Percentiles rank a stretch among this genome's conserved stretches.
Evolutionary conservation across 2,797 vertebrate species (phyloP).

Genomic region (Ambastaia sidthimunki): DNA sequence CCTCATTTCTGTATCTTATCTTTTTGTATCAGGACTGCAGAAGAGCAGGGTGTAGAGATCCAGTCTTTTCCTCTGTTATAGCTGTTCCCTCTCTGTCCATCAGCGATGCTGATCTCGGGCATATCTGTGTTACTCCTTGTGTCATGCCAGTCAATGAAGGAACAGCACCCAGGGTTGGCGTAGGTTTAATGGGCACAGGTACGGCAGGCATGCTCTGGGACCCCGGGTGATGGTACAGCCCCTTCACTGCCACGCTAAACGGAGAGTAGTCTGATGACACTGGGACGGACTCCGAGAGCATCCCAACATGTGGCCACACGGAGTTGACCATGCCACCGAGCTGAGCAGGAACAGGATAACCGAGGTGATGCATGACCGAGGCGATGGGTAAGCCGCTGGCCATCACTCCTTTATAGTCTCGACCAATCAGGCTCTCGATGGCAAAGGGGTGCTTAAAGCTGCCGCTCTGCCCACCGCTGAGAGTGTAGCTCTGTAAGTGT

Average conservation of each 20-base stretch:
- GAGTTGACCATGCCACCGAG: constrained; percentile 90
- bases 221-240: constrained; percentile 85
- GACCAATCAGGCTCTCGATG: constrained; percentile 95
- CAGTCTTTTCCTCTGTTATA: constrained; percentile 81
- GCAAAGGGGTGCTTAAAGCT: constrained; percentile 96
- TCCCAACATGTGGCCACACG: constrained; percentile 94
- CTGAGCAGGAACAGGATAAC: constrained; percentile 90
- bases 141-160: constrained; percentile 79
- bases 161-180: constrained; percentile 81
- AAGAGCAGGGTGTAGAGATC: constrained; percentile 85
- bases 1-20: constrained; percentile 8
- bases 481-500: constrained; percentile 86
- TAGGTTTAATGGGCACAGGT: constrained; percentile 93
- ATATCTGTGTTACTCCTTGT: constrained; percentile 76
- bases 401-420: constrained; percentile 94
- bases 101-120: constrained; percentile 73
- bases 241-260: constrained; percentile 90
- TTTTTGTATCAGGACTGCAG: constrained; percentile 76
- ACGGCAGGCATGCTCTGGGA: constrained; percentile 88
- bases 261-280: constrained; percentile 87
- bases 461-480: constrained; percentile 80
- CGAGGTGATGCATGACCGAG: constrained; percentile 96
- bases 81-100: constrained; percentile 79
- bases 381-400: constrained; percentile 89
- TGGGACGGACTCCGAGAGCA: constrained; percentile 87